Evolutionary conservation across 2,113 vertebrate genomes (phyloP).

Genomic region (Dicentrarchus labrax): DNA sequence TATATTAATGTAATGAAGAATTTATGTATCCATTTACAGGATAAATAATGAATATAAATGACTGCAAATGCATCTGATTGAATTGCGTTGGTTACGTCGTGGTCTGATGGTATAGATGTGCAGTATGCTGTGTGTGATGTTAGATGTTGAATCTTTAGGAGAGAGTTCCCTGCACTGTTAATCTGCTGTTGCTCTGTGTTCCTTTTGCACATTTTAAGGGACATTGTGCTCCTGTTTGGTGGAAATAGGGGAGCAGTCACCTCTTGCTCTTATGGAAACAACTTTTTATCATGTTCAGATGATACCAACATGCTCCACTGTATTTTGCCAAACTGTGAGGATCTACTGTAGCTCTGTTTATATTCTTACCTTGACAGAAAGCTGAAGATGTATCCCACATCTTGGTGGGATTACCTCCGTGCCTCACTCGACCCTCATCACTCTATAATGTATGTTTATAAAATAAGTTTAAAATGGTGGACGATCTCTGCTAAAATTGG

Average conservation of each 20-base stretch:
- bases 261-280: not conserved
- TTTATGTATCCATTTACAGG: conserved; percentile 20
- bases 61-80: not conserved
- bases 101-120: not conserved
- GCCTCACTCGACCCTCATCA: conserved; percentile 31
- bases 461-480: not conserved
- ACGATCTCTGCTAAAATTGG: not conserved
- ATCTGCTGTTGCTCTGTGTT: conserved; percentile 44
- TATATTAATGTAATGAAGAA: not conserved
- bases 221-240: conserved; percentile 23
- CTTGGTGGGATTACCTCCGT: conserved; percentile 20
- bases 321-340: conserved; percentile 43
- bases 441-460: not conserved
- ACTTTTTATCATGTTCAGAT: not conserved
- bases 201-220: conserved; percentile 27
- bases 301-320: not conserved
- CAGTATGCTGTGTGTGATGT: not conserved
- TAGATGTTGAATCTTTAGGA: conserved; percentile 1
- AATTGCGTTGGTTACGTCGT: not conserved
- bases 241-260: not conserved
- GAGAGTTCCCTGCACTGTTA: conserved; percentile 28
- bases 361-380: conserved; percentile 13
- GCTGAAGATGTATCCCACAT: not conserved
- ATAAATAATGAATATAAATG: conserved; percentile 24
- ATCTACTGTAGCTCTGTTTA: conserved; percentile 8